Base-by-base conservation (phyloP, 1,140 invertebrate species). In the Drosophila ananassae region DNA sequence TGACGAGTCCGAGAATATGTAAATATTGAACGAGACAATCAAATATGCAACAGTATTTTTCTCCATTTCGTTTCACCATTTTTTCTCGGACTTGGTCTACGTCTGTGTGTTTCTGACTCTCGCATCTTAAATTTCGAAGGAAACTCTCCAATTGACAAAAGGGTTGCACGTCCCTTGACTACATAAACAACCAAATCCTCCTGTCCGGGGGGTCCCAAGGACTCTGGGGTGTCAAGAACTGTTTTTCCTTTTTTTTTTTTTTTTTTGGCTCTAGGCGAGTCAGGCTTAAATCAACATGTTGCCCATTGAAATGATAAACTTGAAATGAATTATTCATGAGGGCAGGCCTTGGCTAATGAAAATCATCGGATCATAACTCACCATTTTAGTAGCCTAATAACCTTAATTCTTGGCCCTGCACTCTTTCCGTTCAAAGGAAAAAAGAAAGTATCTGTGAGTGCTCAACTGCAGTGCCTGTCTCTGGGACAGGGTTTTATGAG, bases 1-100 rank as follows among this genome's bases (percentile, higher is more conserved):
- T 68, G 52, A 59, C 55, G 54, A 51, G 67, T 60, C 56, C 34
- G 39, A 66, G 60, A 63, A 64, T 77, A 87, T 87, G 75, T 80
- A 87, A 87, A 87, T 87, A 87, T 87, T 87, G 83, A 77, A 67
- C 83, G 58, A 77, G 83, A 89, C 83, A 87, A 89, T 87, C 83
- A 87, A 89, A 83, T 89, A 87, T 87, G 83, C 83, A 85, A 78
- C 82, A 79, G 79, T 79, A 89, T 79, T 73, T 81, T 87, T 83
- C 51, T 56, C 44, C 47, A 30, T 53, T 53, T 53, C 32, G n/a
- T 56, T 67, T 34, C 50, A 25, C 25, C 28, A 8, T 39, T 59
- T 30, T 6, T 9, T 17, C 10, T 12, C 3, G 2, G 0, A 0
- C 6, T 28, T 28, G 3, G 6, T 28, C 7, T 8, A 0, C 2